A percentile compares a stretch with the other conserved stretches of the same genome.
These are phyloP conservation scores for Hirtodrosophila histrioides DNA, from an alignment of 2,888 invertebrate species.

Conservation along the genomic window DNA sequence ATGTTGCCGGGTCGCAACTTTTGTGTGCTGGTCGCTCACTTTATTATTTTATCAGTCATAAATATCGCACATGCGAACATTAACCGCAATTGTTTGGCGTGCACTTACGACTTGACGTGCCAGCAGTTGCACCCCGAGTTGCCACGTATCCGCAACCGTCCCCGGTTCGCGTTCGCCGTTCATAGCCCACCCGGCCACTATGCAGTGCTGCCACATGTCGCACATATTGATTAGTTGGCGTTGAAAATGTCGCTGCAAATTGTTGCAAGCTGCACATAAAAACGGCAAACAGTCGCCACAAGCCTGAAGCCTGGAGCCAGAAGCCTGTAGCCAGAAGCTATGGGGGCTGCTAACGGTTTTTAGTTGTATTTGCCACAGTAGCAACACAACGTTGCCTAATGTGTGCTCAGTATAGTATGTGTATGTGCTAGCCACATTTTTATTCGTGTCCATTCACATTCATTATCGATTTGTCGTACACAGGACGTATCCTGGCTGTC, in stretches of 20 bases:
- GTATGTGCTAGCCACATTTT: conserved; percentile 39
- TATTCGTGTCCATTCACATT: conserved; percentile 47
- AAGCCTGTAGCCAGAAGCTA: conserved; percentile 22
- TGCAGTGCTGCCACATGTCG: conserved; percentile 49
- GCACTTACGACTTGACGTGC: conserved; percentile 63
- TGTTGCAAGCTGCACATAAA: conserved; percentile 64
- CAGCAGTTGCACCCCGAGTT: conserved; percentile 19
- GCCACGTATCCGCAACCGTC: background rate
- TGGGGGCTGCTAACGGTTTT: conserved; percentile 36
- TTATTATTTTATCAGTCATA: conserved; percentile 78
- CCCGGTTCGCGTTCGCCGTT: background rate
- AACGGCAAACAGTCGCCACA: conserved; percentile 25
- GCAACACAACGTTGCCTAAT: conserved; percentile 6
- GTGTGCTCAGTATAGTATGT: conserved; percentile 20
- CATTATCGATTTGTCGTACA: conserved; percentile 68
- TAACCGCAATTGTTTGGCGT: conserved; percentile 76
- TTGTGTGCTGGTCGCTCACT: conserved; percentile 36
- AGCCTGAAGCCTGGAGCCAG: conserved; percentile 14
- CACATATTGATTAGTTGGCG: conserved; percentile 77
- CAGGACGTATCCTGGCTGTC: conserved; percentile 28
- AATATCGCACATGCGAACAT: conserved; percentile 74
- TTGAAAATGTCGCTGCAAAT: conserved; percentile 74
- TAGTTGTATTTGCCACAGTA: conserved; percentile 43
- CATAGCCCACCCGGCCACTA: background rate
- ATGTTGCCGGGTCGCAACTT: conserved; percentile 21